Base-by-base conservation (phyloP, 92 coral and sea anemone genomes). In the Zoanthus gigantus region DNA sequence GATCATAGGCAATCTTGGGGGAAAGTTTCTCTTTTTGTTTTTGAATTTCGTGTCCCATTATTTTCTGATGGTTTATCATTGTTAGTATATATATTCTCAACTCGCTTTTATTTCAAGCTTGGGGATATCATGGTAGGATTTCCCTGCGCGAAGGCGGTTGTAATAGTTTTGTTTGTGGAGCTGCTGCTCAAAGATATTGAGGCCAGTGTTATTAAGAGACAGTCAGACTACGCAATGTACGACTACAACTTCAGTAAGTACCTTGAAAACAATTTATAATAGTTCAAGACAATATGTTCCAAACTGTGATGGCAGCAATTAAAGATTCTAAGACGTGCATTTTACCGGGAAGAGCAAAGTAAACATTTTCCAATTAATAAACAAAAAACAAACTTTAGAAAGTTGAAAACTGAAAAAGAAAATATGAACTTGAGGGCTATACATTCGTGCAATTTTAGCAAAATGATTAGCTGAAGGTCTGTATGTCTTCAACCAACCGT, bases 221-320 rank as follows among this genome's bases (percentile, higher is more conserved):
- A 93, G 29, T 91, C 96, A n/a, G 98, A 95, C 84, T 95, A 86
- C 78, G 89, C 96, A 63, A 95, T 95, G 98, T 95, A 81, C 85
- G 98, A 95, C 93, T 89, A 91, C 58, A 92, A 95, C 72, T 95
- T 95, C 77, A 89, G 98, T 94, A 93, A 94, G 98, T 94, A 31
- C 71, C 71, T 46, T 65, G 54, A 50, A 1, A 50, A 23, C 54
- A 44, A 28, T 30, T 7, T 2, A 23, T 23, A 15, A 69, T 5
- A 7, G 4, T 69, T 11, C 29, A 15, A 31, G n/a, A 8, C 10
- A 37, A 2, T 37, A 7, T 50, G 56, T 50, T 50, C 12, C 56
- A 7, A 11, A 7, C 12, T 50, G 10, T 50, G 12, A 50, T 23
- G 23, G 23, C 0, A 1, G 11, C 56, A 50, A 50, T 50, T 3